Percentiles rank a stretch among this genome's conserved stretches.
Conservation (phyloP, 2,113 vertebrate species). For the Mobula birostris region DNA sequence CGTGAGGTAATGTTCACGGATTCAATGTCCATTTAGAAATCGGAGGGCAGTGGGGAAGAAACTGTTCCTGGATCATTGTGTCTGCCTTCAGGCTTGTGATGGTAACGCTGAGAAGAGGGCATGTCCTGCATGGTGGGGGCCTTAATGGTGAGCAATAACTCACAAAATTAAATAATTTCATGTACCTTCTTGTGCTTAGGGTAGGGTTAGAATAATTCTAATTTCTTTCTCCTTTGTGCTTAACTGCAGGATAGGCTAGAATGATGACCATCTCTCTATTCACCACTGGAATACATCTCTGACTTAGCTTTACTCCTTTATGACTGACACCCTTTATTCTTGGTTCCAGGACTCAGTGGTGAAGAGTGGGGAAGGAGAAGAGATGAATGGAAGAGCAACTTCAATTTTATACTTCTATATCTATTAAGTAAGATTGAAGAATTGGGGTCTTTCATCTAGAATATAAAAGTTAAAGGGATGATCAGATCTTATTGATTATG, state of each 20-base stretch:
- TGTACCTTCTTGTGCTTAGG: not conserved
- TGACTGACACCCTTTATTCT: not conserved
- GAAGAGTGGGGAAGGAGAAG: not conserved
- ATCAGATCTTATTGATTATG: not conserved
- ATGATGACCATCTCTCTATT: not conserved
- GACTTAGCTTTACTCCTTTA: not conserved
- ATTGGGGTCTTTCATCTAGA: not conserved
- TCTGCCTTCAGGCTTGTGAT: no score
- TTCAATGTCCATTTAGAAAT: no score
- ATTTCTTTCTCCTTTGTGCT: not conserved
- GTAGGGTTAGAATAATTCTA: not conserved
- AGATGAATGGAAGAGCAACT: no score
- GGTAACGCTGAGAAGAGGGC: no score
- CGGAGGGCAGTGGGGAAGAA: no score
- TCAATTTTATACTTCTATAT: not conserved
- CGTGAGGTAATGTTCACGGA: no score
- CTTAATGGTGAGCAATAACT: not conserved
- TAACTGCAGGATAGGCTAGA: not conserved
- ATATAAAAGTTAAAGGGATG: not conserved
- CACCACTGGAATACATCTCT: not conserved
- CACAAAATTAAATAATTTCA: not conserved
- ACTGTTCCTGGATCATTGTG: no score
- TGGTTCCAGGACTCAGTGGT: not conserved
- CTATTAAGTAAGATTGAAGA: not conserved
- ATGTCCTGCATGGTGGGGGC: no score